phyloP scores from a whole-genome alignment of 2,888 invertebrate genomes.

The Cheilosia vernalis region DNA sequence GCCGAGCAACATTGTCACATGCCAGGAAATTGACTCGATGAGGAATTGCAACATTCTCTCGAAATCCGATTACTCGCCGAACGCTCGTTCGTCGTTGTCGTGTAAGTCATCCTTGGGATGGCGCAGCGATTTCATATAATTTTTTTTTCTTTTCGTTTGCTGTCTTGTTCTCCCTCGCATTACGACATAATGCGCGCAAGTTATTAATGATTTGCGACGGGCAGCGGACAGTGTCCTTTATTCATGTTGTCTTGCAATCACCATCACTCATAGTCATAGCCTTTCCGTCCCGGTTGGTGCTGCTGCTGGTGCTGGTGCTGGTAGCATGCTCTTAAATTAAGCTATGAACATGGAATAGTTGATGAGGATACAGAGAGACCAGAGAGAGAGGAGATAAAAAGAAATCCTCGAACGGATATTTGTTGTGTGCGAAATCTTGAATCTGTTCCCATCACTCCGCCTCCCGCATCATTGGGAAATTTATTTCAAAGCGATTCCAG shows the following conservation, averaged over 20 bases:
- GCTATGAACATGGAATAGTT: constrained; percentile 77
- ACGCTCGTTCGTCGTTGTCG: constrained; percentile 12
- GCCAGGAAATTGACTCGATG: constrained; percentile 74
- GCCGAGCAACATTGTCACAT: constrained; percentile 61
- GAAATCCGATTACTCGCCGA: constrained; percentile 58
- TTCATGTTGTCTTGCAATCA: constrained; percentile 73
- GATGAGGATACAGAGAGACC: constrained; percentile 23
- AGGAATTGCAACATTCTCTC: constrained; percentile 69
- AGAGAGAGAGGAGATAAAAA: not conserved
- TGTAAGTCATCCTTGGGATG: constrained; percentile 34
- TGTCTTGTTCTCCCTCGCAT: constrained; percentile 33
- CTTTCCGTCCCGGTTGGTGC: constrained; percentile 47
- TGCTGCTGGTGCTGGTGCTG: not conserved
- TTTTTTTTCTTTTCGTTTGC: constrained; percentile 14
- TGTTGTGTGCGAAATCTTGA: constrained; percentile 68
- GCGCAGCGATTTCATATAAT: constrained; percentile 37
- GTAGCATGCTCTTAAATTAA: constrained; percentile 69
- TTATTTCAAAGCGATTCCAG: constrained; percentile 27
- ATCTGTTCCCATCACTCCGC: constrained; percentile 36
- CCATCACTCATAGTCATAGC: constrained; percentile 74
- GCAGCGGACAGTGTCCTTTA: constrained; percentile 68
- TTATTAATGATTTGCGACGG: constrained; percentile 69
- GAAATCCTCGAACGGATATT: constrained; percentile 69
- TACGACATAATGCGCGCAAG: constrained; percentile 71
- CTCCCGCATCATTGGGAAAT: constrained; percentile 27